These are phyloP conservation scores for Anguilla rostrata DNA, from an alignment of 2,113 vertebrate genomes.

Conservation along the genomic window DNA sequence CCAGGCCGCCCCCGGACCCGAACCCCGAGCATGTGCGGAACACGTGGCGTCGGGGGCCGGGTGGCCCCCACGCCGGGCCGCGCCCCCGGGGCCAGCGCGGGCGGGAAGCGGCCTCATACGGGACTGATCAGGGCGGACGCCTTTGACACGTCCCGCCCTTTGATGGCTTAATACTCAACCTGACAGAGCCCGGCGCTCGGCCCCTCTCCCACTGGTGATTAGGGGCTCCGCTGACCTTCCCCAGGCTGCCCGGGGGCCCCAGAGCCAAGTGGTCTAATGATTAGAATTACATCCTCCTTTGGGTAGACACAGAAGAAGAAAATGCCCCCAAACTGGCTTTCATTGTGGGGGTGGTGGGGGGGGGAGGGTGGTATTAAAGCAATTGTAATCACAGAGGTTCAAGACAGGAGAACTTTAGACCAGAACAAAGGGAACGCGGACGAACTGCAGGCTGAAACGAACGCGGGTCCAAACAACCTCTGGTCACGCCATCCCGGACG, in stretches of 20 bases:
- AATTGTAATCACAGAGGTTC: conserved; percentile 57
- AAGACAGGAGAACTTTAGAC: conserved; percentile 13
- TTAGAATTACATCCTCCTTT: conserved; percentile 27
- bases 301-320: conserved; percentile 3
- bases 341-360: conserved; percentile 7
- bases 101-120: conserved; percentile 41
- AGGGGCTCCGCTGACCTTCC: conserved; percentile 15
- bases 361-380: conserved; percentile 50
- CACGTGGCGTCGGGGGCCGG: conserved; percentile 34
- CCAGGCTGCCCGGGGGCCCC: neutral
- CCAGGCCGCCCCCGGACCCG: conserved; percentile 3
- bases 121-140: conserved; percentile 46
- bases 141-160: conserved; percentile 42
- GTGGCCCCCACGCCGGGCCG: neutral
- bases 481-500: neutral
- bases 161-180: conserved; percentile 42
- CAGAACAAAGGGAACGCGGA: conserved; percentile 55
- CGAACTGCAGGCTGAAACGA: neutral
- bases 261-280: conserved; percentile 19
- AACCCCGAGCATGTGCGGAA: conserved; percentile 46
- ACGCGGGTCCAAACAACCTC: neutral
- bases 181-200: conserved; percentile 31
- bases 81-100: conserved; percentile 29
- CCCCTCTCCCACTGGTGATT: conserved; percentile 29
- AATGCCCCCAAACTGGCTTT: conserved; percentile 29